Base-by-base conservation (phyloP, 2,797 vertebrate genomes). In the Capromys pilorides region DNA sequence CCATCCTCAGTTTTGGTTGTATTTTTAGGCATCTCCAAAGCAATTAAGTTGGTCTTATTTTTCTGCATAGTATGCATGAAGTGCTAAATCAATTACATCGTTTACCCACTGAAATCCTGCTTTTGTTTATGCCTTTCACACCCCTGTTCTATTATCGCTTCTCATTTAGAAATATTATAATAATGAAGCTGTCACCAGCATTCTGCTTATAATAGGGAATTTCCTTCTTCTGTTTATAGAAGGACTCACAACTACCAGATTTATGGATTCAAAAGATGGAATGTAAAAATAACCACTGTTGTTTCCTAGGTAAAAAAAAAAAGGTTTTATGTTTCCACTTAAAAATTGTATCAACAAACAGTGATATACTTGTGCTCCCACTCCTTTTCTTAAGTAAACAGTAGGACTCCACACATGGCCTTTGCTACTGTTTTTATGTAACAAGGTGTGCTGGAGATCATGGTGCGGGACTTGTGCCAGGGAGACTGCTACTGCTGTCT, bases 381-480 rank as follows among this genome's bases (percentile, higher is more conserved):
- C 8, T 54, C 51, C 13, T 54, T 54, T 54, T 54, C 51, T 54
- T 90, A 67, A 71, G 21, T 39, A 22, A 66, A 33, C 22, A 73
- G 64, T 83, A 33, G 57, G 59, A 4, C 31, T 73, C 31, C 24
- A 67, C n/a, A 84, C 33, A 22, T 45, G 59, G 67, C 41, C 51
- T 81, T 81, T 41, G 10, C 75, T 36, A 26, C 8, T 61, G 61
- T 24, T 61, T 61, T 24, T 61, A 22, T 10, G 54, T 86, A 41
- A 64, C 22, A 22, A 1, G 33, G 0, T 51, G 8, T 45, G 36
- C 31, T 45, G 41, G 41, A 36, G 81, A n/a, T 31, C 33, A 36
- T 69, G 14, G 2, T 10, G 0, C 0, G 12, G 69, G 2, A 1
- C 11, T 0, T 28, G 8, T 6, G 1, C 2, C 1, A 10, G 54